phyloP scores from a whole-genome alignment of 2,888 invertebrate species.

The Drosophila meridiana region DNA sequence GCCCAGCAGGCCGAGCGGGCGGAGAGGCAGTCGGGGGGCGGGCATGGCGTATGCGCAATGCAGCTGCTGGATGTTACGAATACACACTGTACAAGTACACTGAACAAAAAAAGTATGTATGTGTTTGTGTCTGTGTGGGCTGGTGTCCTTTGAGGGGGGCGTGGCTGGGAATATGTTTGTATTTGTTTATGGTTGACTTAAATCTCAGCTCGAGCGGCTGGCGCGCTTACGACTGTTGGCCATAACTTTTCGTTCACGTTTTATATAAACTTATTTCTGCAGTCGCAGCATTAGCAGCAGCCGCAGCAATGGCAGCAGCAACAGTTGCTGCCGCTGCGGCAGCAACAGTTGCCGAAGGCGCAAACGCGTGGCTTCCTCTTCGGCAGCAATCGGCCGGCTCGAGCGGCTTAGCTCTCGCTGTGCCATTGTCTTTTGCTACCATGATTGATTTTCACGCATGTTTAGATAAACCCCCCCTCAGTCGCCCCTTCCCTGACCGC shows the following conservation, averaged over 20 bases:
- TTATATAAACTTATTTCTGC: constrained; percentile 71
- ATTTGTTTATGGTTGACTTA: background rate
- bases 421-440: constrained; percentile 45
- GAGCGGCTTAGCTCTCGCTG: constrained; percentile 23
- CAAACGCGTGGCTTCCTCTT: constrained; percentile 22
- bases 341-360: constrained; percentile 32
- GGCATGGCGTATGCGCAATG: constrained; percentile 38
- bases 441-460: constrained; percentile 73
- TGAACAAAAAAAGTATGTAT: constrained; percentile 16
- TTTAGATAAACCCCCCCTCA: constrained; percentile 33
- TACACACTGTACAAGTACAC: constrained; percentile 11
- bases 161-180: background rate
- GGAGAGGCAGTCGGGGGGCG: constrained; percentile 4
- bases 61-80: background rate
- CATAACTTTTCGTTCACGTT: constrained; percentile 55
- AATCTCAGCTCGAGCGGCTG: constrained; percentile 53
- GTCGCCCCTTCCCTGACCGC: background rate
- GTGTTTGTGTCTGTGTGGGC: background rate
- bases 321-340: constrained; percentile 22
- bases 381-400: constrained; percentile 16
- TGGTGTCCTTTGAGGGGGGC: constrained; percentile 24
- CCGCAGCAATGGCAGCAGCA: constrained; percentile 18
- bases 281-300: constrained; percentile 17
- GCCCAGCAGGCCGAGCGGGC: constrained; percentile 1
- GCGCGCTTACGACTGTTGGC: constrained; percentile 72